Evolutionary conservation across 2,888 invertebrate species (phyloP), one percentile per base, ranked within the genome.

Genomic region (Mythimna albipuncta): DNA sequence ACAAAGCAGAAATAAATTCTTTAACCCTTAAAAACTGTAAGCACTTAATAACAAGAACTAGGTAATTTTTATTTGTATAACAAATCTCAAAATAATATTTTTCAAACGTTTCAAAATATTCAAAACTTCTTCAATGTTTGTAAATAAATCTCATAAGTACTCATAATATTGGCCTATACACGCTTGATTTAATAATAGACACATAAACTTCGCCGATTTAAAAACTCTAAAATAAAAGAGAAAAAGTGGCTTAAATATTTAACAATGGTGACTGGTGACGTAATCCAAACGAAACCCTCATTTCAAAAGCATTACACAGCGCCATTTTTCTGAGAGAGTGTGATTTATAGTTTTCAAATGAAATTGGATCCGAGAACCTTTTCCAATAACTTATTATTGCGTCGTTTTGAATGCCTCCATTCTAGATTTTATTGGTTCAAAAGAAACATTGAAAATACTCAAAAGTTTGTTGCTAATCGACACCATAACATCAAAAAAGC

Each of bases 381-480:
- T 59, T 72, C 50, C 50, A 71, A 57, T 35, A 38, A 70, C 19
- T 35, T 26, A 13, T 41, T n/a, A 16, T 10, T 26, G 7, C 13
- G 13, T 47, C n/a, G 35, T n/a, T 47, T 47, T 54, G n/a, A 0
- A 64, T 11, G 44, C 21, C 0, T 4, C 16, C 32, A 11, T 2
- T 13, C 16, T 6, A 19, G 4, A 16, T 41, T 16, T 58, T n/a
- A 61, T 21, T n/a, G 3, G 50, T 10, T 54, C 0, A 35, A 35
- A 72, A n/a, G 13, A 21, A 32, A 44, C 10, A 63, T 47, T 69
- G 3, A 13, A 61, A 55, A 64, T 9, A 11, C 9, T 38, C n/a
- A 47, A 72, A 77, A 85, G 68, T 62, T 69, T 63, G 75, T 75
- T 77, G 69, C 77, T 73, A 81, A 75, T 64, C 35, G 16, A 32